A percentile compares a stretch with the other conserved stretches of the same genome.
These are phyloP conservation scores for Crocallis elinguaria DNA, from an alignment of 2,888 invertebrate genomes.

Conservation along the genomic window DNA sequence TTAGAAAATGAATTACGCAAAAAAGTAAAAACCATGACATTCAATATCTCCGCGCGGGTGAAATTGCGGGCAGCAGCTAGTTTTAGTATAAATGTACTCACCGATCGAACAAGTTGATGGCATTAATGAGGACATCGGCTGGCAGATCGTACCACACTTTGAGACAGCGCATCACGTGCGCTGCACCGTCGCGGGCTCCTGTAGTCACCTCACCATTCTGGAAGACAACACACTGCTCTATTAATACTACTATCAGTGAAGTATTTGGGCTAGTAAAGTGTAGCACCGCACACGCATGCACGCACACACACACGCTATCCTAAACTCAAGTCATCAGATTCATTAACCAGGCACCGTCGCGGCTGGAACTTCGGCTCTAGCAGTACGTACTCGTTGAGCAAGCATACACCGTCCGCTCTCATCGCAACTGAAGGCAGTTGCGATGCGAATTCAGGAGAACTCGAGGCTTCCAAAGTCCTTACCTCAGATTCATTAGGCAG, in stretches of 20 bases:
- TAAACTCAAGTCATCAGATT: too few species aligned
- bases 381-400: not conserved
- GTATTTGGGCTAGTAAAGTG: too few species aligned
- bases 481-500: constrained; percentile 87
- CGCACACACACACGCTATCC: too few species aligned
- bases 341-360: not conserved
- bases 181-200: constrained; percentile 91
- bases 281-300: too few species aligned
- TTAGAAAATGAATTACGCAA: too few species aligned
- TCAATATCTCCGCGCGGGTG: too few species aligned
- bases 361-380: not conserved
- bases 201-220: constrained; percentile 90
- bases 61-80: too few species aligned
- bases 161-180: constrained; percentile 91
- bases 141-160: constrained; percentile 95
- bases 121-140: constrained; percentile 90
- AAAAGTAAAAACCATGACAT: too few species aligned
- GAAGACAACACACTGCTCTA: not conserved
- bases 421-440: too few species aligned
- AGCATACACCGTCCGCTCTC: too few species aligned
- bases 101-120: constrained; percentile 91
- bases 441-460: not conserved
- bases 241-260: too few species aligned
- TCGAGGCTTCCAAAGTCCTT: constrained; percentile 36
- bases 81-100: constrained; percentile 33